Evolutionary conservation across 2,888 invertebrate species (phyloP).

Genomic region (Theretra japonica): DNA sequence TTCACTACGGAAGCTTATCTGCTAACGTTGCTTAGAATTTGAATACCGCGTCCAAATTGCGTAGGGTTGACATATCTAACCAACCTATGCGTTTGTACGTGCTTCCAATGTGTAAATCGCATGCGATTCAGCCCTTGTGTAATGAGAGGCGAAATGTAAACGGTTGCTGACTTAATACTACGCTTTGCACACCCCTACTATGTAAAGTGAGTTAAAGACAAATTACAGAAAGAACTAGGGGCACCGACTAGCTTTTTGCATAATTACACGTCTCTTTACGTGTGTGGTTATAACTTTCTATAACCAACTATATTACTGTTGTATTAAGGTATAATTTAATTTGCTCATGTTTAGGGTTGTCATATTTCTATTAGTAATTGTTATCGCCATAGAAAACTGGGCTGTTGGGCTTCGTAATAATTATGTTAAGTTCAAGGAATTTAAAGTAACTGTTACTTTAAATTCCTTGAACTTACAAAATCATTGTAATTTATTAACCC

Average conservation of each 20-base stretch:
- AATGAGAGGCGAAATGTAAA: conserved; percentile 26
- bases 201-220: conserved; percentile 1
- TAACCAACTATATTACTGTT: background rate
- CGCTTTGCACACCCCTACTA: conserved; percentile 5
- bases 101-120: conserved; percentile 27
- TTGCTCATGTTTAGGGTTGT: background rate
- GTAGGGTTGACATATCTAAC: conserved; percentile 31
- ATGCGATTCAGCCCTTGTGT: conserved; percentile 20
- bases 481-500: too few relatives aligned
- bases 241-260: background rate
- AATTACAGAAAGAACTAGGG: background rate
- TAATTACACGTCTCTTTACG: background rate
- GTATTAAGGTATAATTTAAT: background rate
- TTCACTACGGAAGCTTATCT: conserved; percentile 64
- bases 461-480: too few relatives aligned
- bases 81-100: conserved; percentile 29
- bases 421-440: too few relatives aligned
- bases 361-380: too few relatives aligned
- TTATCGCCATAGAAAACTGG: too few relatives aligned
- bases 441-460: too few relatives aligned
- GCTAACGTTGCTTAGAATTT: conserved; percentile 64
- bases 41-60: conserved; percentile 55
- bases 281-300: background rate
- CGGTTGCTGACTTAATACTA: conserved; percentile 14
- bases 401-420: too few relatives aligned